Conservation (phyloP, 2,797 vertebrate species). For the Mallotus villosus region DNA sequence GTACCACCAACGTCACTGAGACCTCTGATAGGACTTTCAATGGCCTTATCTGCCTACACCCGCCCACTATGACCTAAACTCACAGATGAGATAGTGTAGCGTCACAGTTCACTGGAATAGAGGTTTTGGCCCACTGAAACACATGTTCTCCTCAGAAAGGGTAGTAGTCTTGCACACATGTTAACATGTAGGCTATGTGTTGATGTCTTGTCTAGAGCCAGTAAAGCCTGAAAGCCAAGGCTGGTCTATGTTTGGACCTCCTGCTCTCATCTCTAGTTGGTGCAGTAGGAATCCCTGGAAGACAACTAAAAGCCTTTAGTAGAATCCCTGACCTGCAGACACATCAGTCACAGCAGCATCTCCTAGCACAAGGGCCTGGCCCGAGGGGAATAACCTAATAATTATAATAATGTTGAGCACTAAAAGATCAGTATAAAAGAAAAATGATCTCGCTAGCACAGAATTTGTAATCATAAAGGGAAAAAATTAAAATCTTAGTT, state of each 20-base stretch:
- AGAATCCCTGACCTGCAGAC: slow-evolving; percentile 48
- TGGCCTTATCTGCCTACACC: slow-evolving; percentile 42
- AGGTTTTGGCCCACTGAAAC: slow-evolving; percentile 20
- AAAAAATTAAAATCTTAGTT: slow-evolving; percentile 30
- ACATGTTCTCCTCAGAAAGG: slow-evolving; percentile 13
- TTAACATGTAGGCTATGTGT: slow-evolving; percentile 40
- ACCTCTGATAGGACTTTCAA: slow-evolving; percentile 28
- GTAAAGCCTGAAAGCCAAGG: slow-evolving; percentile 21
- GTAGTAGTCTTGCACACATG: slow-evolving; percentile 26
- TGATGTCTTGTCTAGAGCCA: slow-evolving; percentile 21
- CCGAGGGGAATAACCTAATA: slow-evolving; percentile 31
- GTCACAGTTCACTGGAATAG: background rate
- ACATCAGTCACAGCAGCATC: slow-evolving; percentile 58
- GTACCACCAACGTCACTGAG: slow-evolving; percentile 42
- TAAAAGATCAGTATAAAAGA: no score
- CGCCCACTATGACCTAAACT: slow-evolving; percentile 24
- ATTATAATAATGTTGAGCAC: no score
- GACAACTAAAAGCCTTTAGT: slow-evolving; percentile 37
- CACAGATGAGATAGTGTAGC: slow-evolving; percentile 24
- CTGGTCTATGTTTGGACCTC: slow-evolving; percentile 42
- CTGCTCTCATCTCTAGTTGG: slow-evolving; percentile 46
- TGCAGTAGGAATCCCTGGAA: slow-evolving; percentile 43
- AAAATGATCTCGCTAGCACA: no score
- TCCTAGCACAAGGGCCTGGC: slow-evolving; percentile 39
- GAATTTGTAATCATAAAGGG: slow-evolving; percentile 19